Percentiles rank a stretch among this genome's conserved stretches.
Evolutionary conservation across 2,113 vertebrate genomes (phyloP).

Genomic region (Myrmophylax atrothorax): DNA sequence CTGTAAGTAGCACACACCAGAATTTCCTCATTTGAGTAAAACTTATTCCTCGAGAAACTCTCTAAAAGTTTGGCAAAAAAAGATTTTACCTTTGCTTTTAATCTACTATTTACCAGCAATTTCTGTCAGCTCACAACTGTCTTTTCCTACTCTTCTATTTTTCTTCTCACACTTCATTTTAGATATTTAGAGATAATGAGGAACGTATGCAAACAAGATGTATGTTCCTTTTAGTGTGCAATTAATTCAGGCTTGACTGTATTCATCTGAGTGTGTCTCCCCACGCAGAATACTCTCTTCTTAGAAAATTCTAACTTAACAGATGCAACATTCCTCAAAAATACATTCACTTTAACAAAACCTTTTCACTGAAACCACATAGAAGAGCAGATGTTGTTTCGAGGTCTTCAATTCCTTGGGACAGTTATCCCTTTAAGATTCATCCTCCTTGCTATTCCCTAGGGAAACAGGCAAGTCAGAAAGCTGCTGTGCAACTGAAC

Average conservation of each 20-base stretch:
- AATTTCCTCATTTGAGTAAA: neutral
- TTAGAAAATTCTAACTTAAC: neutral
- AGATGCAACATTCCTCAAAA: neutral
- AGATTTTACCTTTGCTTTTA: neutral
- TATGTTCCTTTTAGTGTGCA: neutral
- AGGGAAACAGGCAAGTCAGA: neutral
- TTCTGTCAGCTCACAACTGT: neutral
- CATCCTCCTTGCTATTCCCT: neutral
- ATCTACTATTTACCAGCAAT: neutral
- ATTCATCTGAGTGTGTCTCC: neutral
- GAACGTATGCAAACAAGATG: neutral
- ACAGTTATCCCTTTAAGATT: neutral
- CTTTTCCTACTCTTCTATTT: neutral
- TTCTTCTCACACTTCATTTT: neutral
- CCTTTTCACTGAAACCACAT: neutral
- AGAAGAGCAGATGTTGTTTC: neutral
- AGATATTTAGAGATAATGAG: neutral
- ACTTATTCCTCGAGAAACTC: neutral
- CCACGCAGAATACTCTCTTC: neutral
- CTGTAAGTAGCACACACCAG: neutral
- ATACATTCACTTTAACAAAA: neutral
- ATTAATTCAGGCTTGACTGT: neutral
- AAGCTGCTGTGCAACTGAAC: neutral
- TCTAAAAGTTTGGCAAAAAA: neutral
- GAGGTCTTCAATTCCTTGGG: neutral